Evolutionary conservation across 2,113 vertebrate species (phyloP), one percentile per base, ranked within the genome.

Genomic region (Oostethus manadensis): DNA sequence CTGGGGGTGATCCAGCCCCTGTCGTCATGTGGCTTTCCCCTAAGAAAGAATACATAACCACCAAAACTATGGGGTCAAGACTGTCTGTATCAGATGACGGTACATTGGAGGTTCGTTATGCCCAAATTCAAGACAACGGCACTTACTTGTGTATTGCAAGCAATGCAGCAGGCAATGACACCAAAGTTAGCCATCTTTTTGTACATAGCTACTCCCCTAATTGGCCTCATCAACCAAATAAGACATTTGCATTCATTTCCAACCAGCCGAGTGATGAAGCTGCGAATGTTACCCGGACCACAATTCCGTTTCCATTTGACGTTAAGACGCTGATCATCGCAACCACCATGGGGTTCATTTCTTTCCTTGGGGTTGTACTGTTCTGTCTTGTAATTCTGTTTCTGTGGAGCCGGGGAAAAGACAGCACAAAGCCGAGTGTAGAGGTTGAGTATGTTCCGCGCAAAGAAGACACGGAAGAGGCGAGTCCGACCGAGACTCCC

Each of bases 331-430:
- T 99, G 51, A 94, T 99, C 76, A 96, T 99, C 1, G 97, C 97
- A 73, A 98, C 96, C 76, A 98, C 97, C 60, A 99, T 99, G 95
- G 97, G 97, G 79, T 99, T 98, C 89, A 98, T 99, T 81, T 98
- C 97, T 62, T 99, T 98, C 82, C 91, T 99, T 56, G 96, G 96
- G 6, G 97, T 99, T 13, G 97, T 98, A 49, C 93, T 98, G 51
- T 98, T 99, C 87, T 99, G 97, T 88, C 92, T 99, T 71, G 95
- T 98, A 62, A 93, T 99, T 73, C 91, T 99, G 58, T 99, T 98
- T 69, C 93, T 99, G 64, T 99, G 97, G 97, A 99, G 97, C 80
- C 87, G 97, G 77, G 96, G 96, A 59, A 98, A 98, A 88, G 93
- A 94, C 77, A 98, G 93, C 71, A 92, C 92, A 1, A 98, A 98